Conservation (phyloP, 2,797 vertebrate species). For the Malacoraja senta region DNA sequence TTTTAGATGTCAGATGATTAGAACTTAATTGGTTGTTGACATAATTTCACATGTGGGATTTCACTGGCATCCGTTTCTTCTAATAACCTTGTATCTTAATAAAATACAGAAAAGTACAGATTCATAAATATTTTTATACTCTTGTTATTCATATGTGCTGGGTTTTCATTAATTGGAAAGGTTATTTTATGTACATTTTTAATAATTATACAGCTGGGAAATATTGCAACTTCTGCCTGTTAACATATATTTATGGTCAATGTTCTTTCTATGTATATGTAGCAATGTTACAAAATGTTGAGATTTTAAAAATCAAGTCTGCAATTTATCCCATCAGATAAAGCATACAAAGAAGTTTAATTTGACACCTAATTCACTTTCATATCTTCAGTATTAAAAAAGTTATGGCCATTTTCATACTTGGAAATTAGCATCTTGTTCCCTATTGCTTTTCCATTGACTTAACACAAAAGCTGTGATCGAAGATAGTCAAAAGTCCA, state of each 20-base stretch:
- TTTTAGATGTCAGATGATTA: background rate
- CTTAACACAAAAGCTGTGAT: too few species aligned
- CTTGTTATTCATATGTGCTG: background rate
- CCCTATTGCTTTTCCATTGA: too few species aligned
- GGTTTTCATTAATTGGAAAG: background rate
- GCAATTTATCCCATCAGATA: too few species aligned
- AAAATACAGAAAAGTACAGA: background rate
- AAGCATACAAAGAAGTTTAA: too few species aligned
- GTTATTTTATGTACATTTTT: background rate
- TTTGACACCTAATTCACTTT: too few species aligned
- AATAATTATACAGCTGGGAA: too few species aligned
- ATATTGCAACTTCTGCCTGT: background rate
- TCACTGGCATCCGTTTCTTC: background rate
- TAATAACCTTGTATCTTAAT: background rate
- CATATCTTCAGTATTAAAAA: too few species aligned
- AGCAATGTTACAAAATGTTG: too few species aligned
- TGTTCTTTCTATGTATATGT: background rate
- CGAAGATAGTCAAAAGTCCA: too few species aligned
- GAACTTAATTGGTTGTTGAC: background rate
- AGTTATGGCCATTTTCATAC: too few species aligned
- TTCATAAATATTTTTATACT: background rate
- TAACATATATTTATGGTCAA: background rate
- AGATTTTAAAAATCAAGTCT: too few species aligned
- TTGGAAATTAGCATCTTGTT: too few species aligned
- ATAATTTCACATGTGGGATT: background rate